These are phyloP conservation scores for Clamator glandarius DNA, from an alignment of 2,797 vertebrate species.

Conservation along the genomic window DNA sequence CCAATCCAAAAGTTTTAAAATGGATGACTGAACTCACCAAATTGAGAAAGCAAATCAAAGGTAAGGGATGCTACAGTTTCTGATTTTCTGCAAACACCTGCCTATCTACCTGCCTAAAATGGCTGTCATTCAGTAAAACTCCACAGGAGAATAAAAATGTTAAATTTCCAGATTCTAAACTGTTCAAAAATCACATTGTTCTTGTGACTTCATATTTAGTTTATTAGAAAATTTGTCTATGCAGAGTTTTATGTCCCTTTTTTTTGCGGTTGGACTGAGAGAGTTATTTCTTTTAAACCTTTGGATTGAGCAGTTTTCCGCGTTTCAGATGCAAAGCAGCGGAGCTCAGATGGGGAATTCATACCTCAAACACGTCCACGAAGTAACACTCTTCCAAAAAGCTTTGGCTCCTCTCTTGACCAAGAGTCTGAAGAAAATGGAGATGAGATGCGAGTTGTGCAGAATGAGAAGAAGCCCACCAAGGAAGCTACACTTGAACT, in stretches of 20 bases:
- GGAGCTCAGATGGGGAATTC: constrained; percentile 88
- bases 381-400: constrained; percentile 98
- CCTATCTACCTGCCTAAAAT: not conserved
- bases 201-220: not conserved
- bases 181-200: not conserved
- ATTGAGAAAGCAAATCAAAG: constrained; percentile 97
- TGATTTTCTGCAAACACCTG: not conserved
- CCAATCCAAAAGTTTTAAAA: constrained; percentile 96
- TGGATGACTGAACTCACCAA: constrained; percentile 99
- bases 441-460: constrained; percentile 74
- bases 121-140: not conserved
- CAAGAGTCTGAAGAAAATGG: constrained; percentile 81
- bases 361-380: constrained; percentile 90
- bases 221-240: not conserved
- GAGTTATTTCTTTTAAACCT: not conserved
- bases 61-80: constrained; percentile 72
- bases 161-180: not conserved
- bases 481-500: constrained; percentile 92
- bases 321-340: constrained; percentile 92
- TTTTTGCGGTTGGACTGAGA: not conserved
- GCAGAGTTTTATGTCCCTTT: not conserved
- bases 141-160: not conserved
- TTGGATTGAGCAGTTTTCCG: not conserved
- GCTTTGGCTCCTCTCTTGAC: constrained; percentile 95
- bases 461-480: constrained; percentile 82